Conservation (phyloP, 2,797 vertebrate species). For the Rhinichthys osculus region DNA sequence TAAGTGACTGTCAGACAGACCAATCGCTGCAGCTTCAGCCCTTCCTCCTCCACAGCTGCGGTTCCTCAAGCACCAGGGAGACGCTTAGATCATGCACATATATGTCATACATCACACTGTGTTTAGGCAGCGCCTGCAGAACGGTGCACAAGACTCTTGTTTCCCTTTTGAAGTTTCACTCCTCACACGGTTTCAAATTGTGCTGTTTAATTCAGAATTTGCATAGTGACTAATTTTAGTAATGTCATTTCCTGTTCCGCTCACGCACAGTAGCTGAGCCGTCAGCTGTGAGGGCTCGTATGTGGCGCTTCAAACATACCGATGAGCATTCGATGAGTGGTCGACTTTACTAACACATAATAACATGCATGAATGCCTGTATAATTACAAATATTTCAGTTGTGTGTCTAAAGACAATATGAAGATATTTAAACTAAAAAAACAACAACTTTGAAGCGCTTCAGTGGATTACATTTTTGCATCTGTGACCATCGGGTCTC, state of each 20-base stretch:
- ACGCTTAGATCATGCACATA: slow-evolving; percentile 8
- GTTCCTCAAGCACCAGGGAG: slow-evolving; percentile 53
- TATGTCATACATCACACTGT: not conserved
- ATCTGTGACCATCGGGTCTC: too few relatives aligned
- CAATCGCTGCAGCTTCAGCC: slow-evolving; percentile 52
- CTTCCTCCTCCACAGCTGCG: slow-evolving; percentile 21
- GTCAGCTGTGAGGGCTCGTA: not conserved
- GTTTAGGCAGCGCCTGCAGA: not conserved
- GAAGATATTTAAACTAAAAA: too few relatives aligned
- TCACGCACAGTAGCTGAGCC: not conserved
- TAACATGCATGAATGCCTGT: not conserved
- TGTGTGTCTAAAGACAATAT: not conserved
- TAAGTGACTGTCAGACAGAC: slow-evolving; percentile 68
- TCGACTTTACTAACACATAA: not conserved
- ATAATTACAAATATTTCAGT: not conserved
- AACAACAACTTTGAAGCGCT: too few relatives aligned
- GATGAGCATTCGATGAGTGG: not conserved
- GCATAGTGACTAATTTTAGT: slow-evolving; percentile 16
- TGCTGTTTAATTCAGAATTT: not conserved
- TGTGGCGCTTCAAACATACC: not conserved
- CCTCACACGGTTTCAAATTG: too few relatives aligned
- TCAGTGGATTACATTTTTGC: too few relatives aligned
- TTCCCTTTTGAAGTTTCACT: not conserved
- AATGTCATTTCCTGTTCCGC: slow-evolving; percentile 1
- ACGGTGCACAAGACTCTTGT: not conserved